phyloP scores from a whole-genome alignment of 2,888 invertebrate genomes.

The Brachypalpus laphriformis region DNA sequence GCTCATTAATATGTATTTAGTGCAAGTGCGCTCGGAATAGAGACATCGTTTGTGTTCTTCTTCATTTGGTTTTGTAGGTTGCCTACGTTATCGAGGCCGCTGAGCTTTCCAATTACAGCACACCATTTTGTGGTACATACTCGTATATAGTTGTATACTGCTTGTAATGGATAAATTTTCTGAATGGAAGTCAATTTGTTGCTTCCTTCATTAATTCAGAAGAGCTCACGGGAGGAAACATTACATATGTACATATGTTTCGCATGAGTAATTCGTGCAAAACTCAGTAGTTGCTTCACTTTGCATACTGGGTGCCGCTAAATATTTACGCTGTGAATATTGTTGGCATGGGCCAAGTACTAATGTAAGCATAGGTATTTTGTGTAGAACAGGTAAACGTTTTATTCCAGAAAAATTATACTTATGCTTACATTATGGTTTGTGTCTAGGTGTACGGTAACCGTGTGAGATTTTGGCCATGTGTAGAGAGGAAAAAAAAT shows the following conservation, averaged over 20 bases:
- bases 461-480: no score
- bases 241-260: neutral
- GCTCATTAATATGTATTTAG: conserved; percentile 28
- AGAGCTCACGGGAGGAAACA: neutral
- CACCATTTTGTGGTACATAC: conserved; percentile 41
- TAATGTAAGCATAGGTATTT: no score
- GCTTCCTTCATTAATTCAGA: conserved; percentile 33
- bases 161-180: conserved; percentile 33
- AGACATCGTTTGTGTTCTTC: neutral
- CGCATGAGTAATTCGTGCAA: conserved; percentile 9
- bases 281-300: neutral
- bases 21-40: conserved; percentile 14
- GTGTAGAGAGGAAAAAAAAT: no score
- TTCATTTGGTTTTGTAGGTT: conserved; percentile 57
- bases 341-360: no score
- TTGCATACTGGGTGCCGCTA: neutral
- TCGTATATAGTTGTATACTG: conserved; percentile 12
- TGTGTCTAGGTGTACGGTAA: no score
- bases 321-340: no score
- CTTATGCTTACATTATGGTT: no score
- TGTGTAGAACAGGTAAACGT: no score
- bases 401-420: no score
- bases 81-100: conserved; percentile 62
- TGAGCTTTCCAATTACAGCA: conserved; percentile 39
- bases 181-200: conserved; percentile 46